Percentiles rank a stretch among this genome's conserved stretches.
phyloP scores from a whole-genome alignment of 2,888 invertebrate species.

The Ormia ochracea region DNA sequence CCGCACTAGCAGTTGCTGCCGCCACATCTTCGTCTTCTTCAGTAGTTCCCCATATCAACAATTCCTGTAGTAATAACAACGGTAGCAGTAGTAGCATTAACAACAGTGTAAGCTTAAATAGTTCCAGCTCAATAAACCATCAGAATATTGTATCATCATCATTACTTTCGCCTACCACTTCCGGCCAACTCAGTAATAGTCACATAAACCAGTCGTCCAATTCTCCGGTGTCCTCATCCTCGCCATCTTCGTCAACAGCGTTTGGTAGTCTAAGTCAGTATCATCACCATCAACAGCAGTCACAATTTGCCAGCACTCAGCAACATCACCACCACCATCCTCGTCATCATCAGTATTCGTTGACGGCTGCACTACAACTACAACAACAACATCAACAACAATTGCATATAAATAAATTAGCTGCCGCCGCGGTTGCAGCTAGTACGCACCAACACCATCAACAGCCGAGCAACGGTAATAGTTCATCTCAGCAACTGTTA shows the following conservation, averaged over 20 bases:
- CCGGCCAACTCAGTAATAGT: slow-evolving; percentile 64
- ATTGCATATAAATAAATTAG: slow-evolving; percentile 73
- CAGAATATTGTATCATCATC: slow-evolving; percentile 64
- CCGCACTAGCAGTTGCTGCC: slow-evolving; percentile 76
- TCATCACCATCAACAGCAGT: slow-evolving; percentile 66
- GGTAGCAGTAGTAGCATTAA: slow-evolving; percentile 54
- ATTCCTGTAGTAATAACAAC: slow-evolving; percentile 62
- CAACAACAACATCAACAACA: slow-evolving; percentile 71
- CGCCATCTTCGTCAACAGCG: slow-evolving; percentile 72
- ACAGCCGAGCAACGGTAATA: slow-evolving; percentile 59
- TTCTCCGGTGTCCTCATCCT: slow-evolving; percentile 76
- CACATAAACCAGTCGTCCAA: slow-evolving; percentile 73
- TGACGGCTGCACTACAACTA: slow-evolving; percentile 73
- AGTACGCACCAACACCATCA: slow-evolving; percentile 66
- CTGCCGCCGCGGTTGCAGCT: slow-evolving; percentile 73
- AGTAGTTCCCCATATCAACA: slow-evolving; percentile 74
- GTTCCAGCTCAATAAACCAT: slow-evolving; percentile 27
- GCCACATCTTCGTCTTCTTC: slow-evolving; percentile 67
- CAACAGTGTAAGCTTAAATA: slow-evolving; percentile 47
- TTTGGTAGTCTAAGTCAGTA: slow-evolving; percentile 65
- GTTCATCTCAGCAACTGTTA: slow-evolving; percentile 66
- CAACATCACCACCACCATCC: slow-evolving; percentile 65
- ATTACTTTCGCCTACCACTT: slow-evolving; percentile 68
- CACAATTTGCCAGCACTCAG: slow-evolving; percentile 50
- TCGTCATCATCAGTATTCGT: slow-evolving; percentile 77